Percentiles rank a stretch among this genome's conserved stretches.
phyloP scores from a whole-genome alignment of 2,113 vertebrate species.

The Regulus satrapa region DNA sequence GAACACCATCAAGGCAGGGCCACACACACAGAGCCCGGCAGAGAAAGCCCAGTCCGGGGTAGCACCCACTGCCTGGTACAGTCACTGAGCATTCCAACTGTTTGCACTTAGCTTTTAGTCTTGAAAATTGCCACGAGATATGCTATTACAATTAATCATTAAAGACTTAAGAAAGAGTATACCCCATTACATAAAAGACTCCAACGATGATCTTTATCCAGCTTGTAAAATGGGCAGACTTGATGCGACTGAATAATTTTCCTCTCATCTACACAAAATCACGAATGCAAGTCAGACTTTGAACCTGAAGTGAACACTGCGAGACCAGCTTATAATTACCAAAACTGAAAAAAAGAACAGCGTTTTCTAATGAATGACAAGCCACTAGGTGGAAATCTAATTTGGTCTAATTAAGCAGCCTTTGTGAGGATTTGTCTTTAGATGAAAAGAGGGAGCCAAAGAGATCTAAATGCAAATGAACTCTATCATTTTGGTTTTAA shows the following conservation, averaged over 20 bases:
- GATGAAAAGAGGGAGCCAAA: constrained; percentile 74
- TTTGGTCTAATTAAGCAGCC: constrained; percentile 85
- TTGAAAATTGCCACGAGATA: constrained; percentile 43
- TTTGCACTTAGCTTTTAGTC: constrained; percentile 48
- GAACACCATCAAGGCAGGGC: accelerated
- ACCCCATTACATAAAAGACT: constrained; percentile 59
- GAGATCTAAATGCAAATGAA: constrained; percentile 84
- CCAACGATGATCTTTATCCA: constrained; percentile 46
- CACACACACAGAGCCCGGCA: accelerated
- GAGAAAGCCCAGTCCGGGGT: background rate
- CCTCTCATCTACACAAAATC: constrained; percentile 60
- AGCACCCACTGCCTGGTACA: background rate
- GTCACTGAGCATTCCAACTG: background rate
- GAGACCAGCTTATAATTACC: constrained; percentile 71
- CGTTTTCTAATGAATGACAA: constrained; percentile 80
- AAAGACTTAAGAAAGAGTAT: constrained; percentile 50
- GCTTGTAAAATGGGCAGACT: constrained; percentile 64
- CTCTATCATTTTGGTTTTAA: constrained; percentile 67
- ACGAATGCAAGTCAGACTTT: constrained; percentile 53
- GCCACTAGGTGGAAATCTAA: constrained; percentile 79
- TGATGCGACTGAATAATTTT: constrained; percentile 55
- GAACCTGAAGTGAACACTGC: constrained; percentile 34
- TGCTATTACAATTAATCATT: constrained; percentile 53
- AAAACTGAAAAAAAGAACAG: constrained; percentile 74
- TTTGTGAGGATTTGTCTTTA: constrained; percentile 82